Conservation (phyloP, 2,888 invertebrate species). For the Itoplectis maculator region DNA sequence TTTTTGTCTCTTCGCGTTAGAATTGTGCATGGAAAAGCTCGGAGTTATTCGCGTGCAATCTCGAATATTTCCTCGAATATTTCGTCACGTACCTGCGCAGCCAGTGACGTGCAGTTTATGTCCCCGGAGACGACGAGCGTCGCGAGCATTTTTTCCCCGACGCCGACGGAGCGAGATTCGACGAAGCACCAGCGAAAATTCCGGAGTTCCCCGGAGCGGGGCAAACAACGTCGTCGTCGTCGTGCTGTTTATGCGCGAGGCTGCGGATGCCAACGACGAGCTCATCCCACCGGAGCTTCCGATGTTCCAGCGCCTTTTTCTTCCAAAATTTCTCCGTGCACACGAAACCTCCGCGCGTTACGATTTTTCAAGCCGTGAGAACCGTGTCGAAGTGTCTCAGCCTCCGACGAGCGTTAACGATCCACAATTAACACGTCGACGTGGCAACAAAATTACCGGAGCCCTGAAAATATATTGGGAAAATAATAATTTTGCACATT, state of each 20-base stretch:
- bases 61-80: too few relatives aligned
- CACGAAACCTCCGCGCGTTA: neutral
- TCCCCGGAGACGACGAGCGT: neutral
- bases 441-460: constrained; percentile 54
- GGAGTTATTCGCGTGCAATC: too few relatives aligned
- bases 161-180: constrained; percentile 21
- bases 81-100: neutral
- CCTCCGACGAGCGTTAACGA: constrained; percentile 58
- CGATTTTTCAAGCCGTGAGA: constrained; percentile 27
- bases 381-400: constrained; percentile 18
- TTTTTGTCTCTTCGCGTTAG: neutral
- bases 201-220: constrained; percentile 56
- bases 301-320: neutral
- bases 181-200: constrained; percentile 61
- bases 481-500: constrained; percentile 51
- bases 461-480: constrained; percentile 31
- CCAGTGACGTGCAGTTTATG: constrained; percentile 5
- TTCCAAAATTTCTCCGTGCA: neutral
- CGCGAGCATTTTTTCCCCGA: constrained; percentile 34
- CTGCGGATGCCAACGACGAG: constrained; percentile 20
- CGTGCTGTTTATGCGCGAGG: constrained; percentile 49
- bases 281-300: neutral
- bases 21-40: neutral
- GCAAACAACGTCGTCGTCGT: constrained; percentile 8
- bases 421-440: constrained; percentile 55